Percentiles rank a stretch among this genome's conserved stretches.
Conservation (phyloP, 53 echinoderm and acorn worm species). For the Paracentrotus lividus region DNA sequence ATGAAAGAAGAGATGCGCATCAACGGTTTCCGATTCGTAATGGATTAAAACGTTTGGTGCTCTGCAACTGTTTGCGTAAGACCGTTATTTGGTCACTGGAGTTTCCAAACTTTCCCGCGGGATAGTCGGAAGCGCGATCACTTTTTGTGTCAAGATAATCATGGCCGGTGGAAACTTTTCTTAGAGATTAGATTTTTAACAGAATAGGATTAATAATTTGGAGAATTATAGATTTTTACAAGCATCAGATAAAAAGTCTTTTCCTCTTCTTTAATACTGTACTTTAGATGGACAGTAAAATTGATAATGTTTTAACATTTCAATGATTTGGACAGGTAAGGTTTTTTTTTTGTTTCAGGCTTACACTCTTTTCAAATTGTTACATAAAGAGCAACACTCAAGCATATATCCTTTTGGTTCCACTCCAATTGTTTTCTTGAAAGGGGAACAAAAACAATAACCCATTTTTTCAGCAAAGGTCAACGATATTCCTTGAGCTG, state of each 20-base stretch:
- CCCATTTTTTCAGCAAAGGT: neutral
- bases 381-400: neutral
- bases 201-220: neutral
- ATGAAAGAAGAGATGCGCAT: slow-evolving; percentile 3
- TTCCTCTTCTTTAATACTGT: neutral
- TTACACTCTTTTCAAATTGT: neutral
- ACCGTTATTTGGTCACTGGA: neutral
- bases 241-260: neutral
- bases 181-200: neutral
- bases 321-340: neutral
- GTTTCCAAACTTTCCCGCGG: neutral
- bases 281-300: neutral
- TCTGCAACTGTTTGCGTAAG: slow-evolving; percentile 26
- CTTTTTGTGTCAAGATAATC: neutral
- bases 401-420: neutral
- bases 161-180: neutral
- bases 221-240: neutral
- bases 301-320: neutral
- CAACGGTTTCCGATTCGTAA: slow-evolving; percentile 25
- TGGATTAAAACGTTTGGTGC: slow-evolving; percentile 46
- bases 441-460: neutral
- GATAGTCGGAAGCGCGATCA: neutral
- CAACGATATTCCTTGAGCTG: neutral
- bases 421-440: neutral
- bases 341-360: neutral